Evolutionary conservation across 2,113 vertebrate genomes (phyloP).

Genomic region (Charina bottae): DNA sequence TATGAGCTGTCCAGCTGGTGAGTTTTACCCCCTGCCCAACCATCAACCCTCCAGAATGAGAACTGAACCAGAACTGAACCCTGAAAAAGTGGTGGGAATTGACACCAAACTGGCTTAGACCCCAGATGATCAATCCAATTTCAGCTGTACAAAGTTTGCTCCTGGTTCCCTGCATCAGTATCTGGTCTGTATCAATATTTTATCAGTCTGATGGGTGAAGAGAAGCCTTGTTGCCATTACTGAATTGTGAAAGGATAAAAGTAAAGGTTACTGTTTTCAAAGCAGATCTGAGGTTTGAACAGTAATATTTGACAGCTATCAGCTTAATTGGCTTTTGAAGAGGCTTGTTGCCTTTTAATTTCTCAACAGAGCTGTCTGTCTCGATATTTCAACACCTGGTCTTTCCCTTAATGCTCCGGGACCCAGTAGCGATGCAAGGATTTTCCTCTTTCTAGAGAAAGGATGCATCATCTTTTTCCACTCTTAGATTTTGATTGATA

Average conservation of each 20-base stretch:
- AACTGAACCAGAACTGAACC: background rate
- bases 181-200: background rate
- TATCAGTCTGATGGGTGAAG: background rate
- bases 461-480: background rate
- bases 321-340: background rate
- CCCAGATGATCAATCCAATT: background rate
- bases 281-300: background rate
- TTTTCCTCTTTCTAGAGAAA: background rate
- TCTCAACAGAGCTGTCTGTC: background rate
- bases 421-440: background rate
- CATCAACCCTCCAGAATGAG: background rate
- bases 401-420: background rate
- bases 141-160: background rate
- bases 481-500: background rate
- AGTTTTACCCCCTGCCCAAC: background rate
- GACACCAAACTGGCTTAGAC: background rate
- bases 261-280: background rate
- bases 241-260: background rate
- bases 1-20: background rate
- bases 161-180: background rate
- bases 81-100: background rate
- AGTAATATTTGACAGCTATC: background rate
- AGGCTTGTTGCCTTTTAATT: background rate
- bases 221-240: background rate
- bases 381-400: background rate